phyloP scores from a whole-genome alignment of 2,113 vertebrate species.

The Bolborhynchus lineola region DNA sequence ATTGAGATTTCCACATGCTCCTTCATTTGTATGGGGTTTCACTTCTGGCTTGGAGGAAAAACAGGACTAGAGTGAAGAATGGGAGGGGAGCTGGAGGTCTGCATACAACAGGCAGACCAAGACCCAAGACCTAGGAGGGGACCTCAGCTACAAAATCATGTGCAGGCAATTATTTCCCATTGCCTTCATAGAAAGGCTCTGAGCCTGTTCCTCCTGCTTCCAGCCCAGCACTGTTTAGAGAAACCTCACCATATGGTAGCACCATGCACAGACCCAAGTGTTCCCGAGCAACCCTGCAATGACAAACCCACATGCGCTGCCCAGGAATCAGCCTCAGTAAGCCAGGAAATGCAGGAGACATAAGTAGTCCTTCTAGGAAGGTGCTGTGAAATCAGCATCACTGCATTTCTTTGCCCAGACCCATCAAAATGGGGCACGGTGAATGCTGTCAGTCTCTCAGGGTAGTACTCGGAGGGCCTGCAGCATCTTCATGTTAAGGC shows the following conservation, averaged over 20 bases:
- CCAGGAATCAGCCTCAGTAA: background rate
- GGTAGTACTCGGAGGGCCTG: background rate
- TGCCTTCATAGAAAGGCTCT: background rate
- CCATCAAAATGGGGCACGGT: background rate
- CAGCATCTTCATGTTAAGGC: background rate
- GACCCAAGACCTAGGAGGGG: background rate
- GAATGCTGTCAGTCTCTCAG: background rate
- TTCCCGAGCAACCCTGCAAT: rapidly evolving
- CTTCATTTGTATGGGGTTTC: background rate
- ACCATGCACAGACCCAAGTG: background rate
- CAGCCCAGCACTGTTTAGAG: background rate
- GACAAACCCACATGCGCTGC: background rate
- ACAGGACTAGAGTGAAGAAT: background rate
- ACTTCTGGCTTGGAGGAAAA: background rate
- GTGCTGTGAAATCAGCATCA: background rate
- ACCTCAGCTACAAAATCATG: background rate
- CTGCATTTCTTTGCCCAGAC: background rate
- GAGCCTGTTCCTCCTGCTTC: background rate
- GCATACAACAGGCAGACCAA: background rate
- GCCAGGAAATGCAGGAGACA: background rate
- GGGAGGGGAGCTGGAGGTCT: background rate
- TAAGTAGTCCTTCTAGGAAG: background rate
- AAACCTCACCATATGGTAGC: background rate
- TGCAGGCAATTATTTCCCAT: background rate
- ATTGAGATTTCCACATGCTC: background rate